Conservation (phyloP, 2,113 vertebrate genomes). For the Limanda limanda region DNA sequence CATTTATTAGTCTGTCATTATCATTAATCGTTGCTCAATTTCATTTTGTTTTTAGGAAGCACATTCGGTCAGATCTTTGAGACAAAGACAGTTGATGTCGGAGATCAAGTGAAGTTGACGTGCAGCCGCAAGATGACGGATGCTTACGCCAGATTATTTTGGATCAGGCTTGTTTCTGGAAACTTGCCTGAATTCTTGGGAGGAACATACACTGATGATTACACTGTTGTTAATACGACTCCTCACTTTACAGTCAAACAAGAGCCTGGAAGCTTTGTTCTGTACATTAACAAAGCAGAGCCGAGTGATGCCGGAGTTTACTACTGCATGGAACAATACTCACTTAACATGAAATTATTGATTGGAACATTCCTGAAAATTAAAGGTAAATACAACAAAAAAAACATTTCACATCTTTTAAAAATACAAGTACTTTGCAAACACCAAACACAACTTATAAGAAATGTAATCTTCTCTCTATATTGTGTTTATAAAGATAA, state of each 20-base stretch:
- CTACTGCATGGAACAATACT: neutral
- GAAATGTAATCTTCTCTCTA: no score
- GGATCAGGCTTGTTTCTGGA: slow-evolving; percentile 46
- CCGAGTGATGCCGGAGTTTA: slow-evolving; percentile 44
- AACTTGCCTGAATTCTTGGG: slow-evolving; percentile 16
- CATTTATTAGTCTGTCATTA: no score
- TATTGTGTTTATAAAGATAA: no score
- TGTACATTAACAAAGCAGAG: slow-evolving; percentile 11
- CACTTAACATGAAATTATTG: neutral
- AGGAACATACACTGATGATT: neutral
- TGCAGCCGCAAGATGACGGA: neutral
- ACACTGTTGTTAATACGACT: neutral
- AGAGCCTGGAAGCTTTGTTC: slow-evolving; percentile 22
- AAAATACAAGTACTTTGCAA: no score
- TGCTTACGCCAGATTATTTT: neutral
- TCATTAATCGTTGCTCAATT: no score
- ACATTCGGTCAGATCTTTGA: neutral
- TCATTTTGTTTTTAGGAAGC: slow-evolving; percentile 26
- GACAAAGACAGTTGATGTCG: slow-evolving; percentile 11
- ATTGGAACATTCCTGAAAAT: slow-evolving; percentile 24
- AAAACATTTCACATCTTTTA: no score
- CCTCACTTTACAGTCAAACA: neutral
- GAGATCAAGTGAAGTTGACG: slow-evolving; percentile 34
- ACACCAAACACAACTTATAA: no score
- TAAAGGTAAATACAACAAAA: slow-evolving; percentile 34